Evolutionary conservation across 2,113 vertebrate species (phyloP).

Genomic region (Sinocyclocheilus anophthalmus): DNA sequence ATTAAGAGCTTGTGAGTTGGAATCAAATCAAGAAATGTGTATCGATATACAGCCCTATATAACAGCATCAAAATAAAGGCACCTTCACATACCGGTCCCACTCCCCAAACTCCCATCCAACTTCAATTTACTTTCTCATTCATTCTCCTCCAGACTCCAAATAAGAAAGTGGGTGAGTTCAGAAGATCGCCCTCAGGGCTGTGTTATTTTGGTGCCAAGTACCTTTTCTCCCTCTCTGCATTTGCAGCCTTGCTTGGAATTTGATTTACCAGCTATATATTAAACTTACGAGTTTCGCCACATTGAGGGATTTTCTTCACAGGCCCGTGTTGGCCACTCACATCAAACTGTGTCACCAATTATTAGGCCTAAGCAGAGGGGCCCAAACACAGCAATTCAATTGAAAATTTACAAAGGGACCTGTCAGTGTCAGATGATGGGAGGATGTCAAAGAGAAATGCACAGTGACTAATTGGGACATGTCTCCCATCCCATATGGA

Average conservation of each 20-base stretch:
- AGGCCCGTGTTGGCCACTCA: constrained; percentile 4
- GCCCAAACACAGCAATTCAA: neutral
- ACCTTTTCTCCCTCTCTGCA: neutral
- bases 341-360: constrained; percentile 45
- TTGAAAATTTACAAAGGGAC: constrained; percentile 3
- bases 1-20: neutral
- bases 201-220: constrained; percentile 44
- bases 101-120: constrained; percentile 11
- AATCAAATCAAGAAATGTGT: neutral
- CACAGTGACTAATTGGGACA: constrained; percentile 28
- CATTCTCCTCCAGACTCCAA: constrained; percentile 41
- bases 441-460: constrained; percentile 20
- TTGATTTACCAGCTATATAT: constrained; percentile 38
- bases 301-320: neutral
- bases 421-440: constrained; percentile 22
- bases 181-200: constrained; percentile 35
- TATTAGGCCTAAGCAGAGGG: constrained; percentile 34
- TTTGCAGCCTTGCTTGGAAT: constrained; percentile 19
- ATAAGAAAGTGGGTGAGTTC: constrained; percentile 44
- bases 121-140: constrained; percentile 53
- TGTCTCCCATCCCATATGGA: constrained; percentile 9
- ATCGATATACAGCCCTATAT: neutral
- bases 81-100: neutral
- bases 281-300: constrained; percentile 39
- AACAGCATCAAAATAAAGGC: neutral